A percentile compares a stretch with the other conserved stretches of the same genome.
phyloP scores from a whole-genome alignment of 2,113 vertebrate genomes.

The Thermophis baileyi region DNA sequence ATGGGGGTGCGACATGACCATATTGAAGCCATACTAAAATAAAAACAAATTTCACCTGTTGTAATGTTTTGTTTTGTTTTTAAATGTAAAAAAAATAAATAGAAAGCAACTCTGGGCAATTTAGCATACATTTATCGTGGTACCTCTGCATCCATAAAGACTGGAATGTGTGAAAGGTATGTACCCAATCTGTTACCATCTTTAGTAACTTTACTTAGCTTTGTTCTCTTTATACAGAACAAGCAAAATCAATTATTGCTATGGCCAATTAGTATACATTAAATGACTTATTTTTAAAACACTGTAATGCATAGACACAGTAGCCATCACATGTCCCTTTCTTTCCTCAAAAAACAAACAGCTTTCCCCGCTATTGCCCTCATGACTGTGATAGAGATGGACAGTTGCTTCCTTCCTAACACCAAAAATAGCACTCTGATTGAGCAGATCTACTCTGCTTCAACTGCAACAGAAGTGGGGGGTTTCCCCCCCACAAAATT shows the following conservation, averaged over 20 bases:
- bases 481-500: not conserved
- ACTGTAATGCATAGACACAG: not conserved
- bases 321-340: not conserved
- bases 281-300: not conserved
- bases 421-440: not conserved
- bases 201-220: accelerated
- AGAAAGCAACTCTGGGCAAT: not conserved
- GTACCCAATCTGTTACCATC: not conserved
- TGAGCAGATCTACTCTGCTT: not conserved
- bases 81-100: not conserved
- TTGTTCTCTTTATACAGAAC: not conserved
- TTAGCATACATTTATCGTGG: not conserved
- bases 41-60: not conserved
- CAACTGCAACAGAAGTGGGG: not conserved
- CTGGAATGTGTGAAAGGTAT: not conserved
- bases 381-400: not conserved
- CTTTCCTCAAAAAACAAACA: not conserved
- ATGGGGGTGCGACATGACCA: slow-evolving; percentile 97
- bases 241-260: not conserved
- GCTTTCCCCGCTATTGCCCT: not conserved
- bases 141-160: not conserved
- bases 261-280: not conserved
- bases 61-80: not conserved
- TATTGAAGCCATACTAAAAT: slow-evolving; percentile 93
- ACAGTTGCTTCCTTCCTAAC: not conserved